Evolutionary conservation across 2,113 vertebrate species (phyloP).

Genomic region (Glareola pratincola): DNA sequence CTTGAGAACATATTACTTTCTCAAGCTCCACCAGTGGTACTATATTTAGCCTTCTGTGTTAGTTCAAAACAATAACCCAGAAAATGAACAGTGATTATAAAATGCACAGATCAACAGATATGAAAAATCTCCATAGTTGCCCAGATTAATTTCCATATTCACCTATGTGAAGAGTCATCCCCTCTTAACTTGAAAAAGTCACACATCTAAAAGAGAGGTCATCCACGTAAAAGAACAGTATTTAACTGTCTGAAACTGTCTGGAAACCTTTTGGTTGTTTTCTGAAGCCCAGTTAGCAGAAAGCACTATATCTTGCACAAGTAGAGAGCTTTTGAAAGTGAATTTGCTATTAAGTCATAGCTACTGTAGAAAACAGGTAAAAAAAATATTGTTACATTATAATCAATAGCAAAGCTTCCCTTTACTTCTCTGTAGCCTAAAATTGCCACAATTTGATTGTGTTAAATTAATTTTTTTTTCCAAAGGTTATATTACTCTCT

Average conservation of each 20-base stretch:
- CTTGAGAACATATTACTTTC: background rate
- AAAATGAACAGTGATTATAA: background rate
- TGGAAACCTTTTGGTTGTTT: background rate
- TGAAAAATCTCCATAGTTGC: background rate
- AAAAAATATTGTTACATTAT: background rate
- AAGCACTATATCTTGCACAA: background rate
- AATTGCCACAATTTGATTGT: background rate
- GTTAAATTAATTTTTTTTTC: background rate
- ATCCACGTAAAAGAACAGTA: background rate
- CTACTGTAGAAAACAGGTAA: background rate
- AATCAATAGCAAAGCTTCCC: background rate
- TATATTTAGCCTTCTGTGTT: background rate
- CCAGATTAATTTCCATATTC: background rate
- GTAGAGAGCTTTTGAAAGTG: background rate
- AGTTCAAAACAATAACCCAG: background rate
- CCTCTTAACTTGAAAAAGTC: background rate
- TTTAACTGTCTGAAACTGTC: background rate
- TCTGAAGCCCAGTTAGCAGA: background rate
- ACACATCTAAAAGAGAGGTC: background rate
- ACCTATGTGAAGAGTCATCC: background rate
- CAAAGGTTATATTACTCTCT: background rate
- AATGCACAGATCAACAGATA: background rate
- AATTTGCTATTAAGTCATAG: background rate
- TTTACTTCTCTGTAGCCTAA: background rate
- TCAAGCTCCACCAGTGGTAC: background rate